Conservation (phyloP, 2,113 vertebrate species). For the Typhlomys cinereus region DNA sequence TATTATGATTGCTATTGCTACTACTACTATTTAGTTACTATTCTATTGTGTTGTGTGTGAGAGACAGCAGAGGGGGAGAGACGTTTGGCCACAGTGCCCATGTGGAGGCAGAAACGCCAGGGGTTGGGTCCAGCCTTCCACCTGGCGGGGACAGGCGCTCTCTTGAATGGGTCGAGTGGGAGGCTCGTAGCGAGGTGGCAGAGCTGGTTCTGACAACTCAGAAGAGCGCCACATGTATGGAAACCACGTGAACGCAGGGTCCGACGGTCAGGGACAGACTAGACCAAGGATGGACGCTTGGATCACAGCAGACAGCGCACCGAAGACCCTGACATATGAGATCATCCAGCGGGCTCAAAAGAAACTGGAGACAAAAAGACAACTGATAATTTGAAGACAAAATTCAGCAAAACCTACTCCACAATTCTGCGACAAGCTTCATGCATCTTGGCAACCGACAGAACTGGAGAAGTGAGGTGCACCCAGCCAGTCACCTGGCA, state of each 20-base stretch:
- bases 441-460: rapidly evolving
- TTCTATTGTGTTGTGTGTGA: too few relatives aligned
- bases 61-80: too few relatives aligned
- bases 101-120: too few relatives aligned
- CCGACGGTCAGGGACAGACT: not conserved
- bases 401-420: not conserved
- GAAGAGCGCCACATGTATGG: not conserved
- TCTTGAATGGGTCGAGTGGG: too few relatives aligned
- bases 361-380: not conserved
- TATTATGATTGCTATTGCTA: too few relatives aligned
- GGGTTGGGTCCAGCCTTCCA: too few relatives aligned
- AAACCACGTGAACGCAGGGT: not conserved
- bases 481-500: not conserved
- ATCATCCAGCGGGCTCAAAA: not conserved
- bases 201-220: not conserved
- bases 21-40: too few relatives aligned
- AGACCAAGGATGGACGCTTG: not conserved
- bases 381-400: not conserved
- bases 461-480: not conserved
- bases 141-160: too few relatives aligned
- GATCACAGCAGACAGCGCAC: not conserved
- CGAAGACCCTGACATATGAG: not conserved
- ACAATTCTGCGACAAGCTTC: not conserved
- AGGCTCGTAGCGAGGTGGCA: not conserved
- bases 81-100: too few relatives aligned